Conservation (phyloP, 2,797 vertebrate genomes). For the Podarcis lilfordi region DNA sequence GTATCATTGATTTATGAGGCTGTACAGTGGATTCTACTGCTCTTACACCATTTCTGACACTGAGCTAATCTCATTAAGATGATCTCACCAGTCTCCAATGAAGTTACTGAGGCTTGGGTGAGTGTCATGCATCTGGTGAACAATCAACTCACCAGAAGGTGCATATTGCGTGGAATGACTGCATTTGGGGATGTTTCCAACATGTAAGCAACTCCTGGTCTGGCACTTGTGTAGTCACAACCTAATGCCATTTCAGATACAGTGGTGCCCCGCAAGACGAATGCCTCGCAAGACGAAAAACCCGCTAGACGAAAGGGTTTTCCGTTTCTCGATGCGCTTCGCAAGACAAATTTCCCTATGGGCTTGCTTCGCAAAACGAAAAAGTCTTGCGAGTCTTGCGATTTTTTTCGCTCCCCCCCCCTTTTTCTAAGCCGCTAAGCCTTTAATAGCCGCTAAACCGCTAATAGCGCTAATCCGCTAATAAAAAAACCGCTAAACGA, state of each 20-base stretch:
- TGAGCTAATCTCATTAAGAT: not conserved
- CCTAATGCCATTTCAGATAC: not conserved
- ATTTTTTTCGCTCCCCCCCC: too few species aligned
- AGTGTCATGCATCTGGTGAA: not conserved
- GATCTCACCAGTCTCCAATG: not conserved
- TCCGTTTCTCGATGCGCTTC: too few species aligned
- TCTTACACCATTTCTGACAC: not conserved
- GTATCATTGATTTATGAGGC: not conserved
- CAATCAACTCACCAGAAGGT: not conserved
- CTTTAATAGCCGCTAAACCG: too few species aligned
- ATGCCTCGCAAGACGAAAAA: too few species aligned
- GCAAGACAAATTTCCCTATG: too few species aligned
- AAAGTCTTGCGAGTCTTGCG: too few species aligned
- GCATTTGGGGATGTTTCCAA: not conserved
- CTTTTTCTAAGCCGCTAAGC: too few species aligned
- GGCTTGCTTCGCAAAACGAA: too few species aligned
- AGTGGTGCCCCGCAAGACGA: too few species aligned
- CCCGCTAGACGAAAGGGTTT: too few species aligned
- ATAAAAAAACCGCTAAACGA: too few species aligned
- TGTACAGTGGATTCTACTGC: not conserved
- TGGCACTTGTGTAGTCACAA: not conserved
- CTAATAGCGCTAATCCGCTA: too few species aligned
- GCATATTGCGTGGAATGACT: not conserved
- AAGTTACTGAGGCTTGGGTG: not conserved
- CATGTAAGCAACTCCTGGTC: not conserved